Conservation (phyloP, 2,888 invertebrate species). For the Tryphoninae sp. region DNA sequence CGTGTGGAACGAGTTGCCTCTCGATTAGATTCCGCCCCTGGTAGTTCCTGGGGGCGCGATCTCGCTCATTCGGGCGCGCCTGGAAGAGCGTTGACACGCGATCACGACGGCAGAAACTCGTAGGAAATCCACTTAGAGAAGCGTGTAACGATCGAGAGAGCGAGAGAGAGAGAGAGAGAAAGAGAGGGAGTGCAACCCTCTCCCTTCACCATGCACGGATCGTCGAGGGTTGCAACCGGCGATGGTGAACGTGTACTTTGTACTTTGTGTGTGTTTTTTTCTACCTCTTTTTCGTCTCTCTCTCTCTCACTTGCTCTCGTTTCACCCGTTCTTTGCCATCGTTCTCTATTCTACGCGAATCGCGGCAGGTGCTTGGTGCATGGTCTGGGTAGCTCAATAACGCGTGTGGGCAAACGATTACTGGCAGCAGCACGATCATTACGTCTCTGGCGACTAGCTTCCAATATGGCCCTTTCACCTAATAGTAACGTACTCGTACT, state of each 20-base stretch:
- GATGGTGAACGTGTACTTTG: conserved; percentile 62
- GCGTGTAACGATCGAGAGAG: conserved; percentile 61
- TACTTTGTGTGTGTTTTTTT: conserved; percentile 47
- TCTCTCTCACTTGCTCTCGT: conserved; percentile 25
- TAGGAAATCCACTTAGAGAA: conserved; percentile 64
- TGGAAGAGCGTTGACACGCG: conserved; percentile 62
- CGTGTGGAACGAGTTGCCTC: conserved; percentile 44
- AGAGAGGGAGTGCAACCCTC: not conserved
- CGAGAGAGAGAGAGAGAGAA: not conserved
- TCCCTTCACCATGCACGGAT: not conserved
- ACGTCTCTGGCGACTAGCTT: conserved; percentile 57
- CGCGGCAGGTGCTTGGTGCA: conserved; percentile 46
- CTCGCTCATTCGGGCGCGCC: conserved; percentile 57
- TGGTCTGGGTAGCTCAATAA: conserved; percentile 32
- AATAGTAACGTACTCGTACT: conserved; percentile 43
- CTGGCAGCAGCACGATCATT: conserved; percentile 61
- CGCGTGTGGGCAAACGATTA: conserved; percentile 63
- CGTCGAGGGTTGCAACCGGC: conserved; percentile 37
- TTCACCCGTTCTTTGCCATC: conserved; percentile 48
- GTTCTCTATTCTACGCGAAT: conserved; percentile 53
- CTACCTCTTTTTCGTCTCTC: conserved; percentile 40
- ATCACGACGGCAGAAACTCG: conserved; percentile 56
- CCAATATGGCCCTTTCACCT: conserved; percentile 51
- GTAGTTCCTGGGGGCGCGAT: conserved; percentile 39
- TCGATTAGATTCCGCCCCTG: conserved; percentile 60